Percentiles rank a stretch among this genome's conserved stretches.
Conservation (phyloP, 1,140 invertebrate genomes). For the Batillaria attramentaria region DNA sequence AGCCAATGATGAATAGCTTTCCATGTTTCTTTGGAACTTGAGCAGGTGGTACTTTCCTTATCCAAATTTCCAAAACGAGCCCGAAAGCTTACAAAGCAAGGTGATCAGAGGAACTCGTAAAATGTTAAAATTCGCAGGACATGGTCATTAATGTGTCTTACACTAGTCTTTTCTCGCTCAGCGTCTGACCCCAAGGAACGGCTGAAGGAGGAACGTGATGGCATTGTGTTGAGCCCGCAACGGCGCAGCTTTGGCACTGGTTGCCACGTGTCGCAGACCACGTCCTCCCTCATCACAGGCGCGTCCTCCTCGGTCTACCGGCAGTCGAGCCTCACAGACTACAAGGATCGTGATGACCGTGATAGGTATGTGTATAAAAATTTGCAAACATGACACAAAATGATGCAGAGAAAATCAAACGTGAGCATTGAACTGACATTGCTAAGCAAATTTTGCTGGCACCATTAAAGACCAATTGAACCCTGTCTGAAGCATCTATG, state of each 20-base stretch:
- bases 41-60: background rate
- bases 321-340: slow-evolving; percentile 50
- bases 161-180: background rate
- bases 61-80: too few species aligned
- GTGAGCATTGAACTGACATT: too few species aligned
- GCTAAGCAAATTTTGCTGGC: background rate
- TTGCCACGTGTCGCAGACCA: slow-evolving; percentile 76
- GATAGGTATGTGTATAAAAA: slow-evolving; percentile 50
- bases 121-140: background rate
- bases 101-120: background rate
- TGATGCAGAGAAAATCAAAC: background rate
- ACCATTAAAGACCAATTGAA: background rate
- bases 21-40: background rate
- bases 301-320: slow-evolving; percentile 30
- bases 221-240: slow-evolving; percentile 87
- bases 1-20: background rate
- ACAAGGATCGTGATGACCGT: slow-evolving; percentile 49
- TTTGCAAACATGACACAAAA: background rate
- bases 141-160: background rate
- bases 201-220: slow-evolving; percentile 83
- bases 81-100: background rate
- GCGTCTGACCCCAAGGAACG: slow-evolving; percentile 78
- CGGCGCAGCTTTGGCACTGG: slow-evolving; percentile 87
- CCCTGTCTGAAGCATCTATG: background rate
- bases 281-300: slow-evolving; percentile 52